phyloP scores from a whole-genome alignment of 2,113 vertebrate species.

The Burhinus bistriatus region DNA sequence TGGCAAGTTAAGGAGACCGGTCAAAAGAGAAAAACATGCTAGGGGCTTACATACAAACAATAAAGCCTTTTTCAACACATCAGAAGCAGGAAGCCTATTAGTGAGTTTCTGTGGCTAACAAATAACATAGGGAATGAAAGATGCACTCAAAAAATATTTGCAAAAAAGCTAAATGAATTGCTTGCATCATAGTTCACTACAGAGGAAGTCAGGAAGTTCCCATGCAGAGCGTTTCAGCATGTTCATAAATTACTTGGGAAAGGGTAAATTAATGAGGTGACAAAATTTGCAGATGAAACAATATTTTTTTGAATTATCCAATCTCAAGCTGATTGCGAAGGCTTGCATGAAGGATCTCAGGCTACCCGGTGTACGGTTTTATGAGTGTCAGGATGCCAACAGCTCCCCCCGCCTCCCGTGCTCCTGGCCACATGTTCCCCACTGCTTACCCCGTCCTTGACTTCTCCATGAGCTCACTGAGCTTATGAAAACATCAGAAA shows the following conservation, averaged over 20 bases:
- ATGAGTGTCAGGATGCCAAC: neutral
- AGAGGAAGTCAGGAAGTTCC: neutral
- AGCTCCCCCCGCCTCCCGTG: neutral
- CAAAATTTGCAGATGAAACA: slow-evolving; percentile 10
- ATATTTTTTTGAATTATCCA: neutral
- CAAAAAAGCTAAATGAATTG: neutral
- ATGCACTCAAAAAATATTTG: neutral
- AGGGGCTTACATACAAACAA: neutral
- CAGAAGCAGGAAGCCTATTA: neutral
- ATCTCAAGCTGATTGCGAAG: neutral
- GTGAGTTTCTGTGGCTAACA: slow-evolving; percentile 17
- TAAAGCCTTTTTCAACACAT: slow-evolving; percentile 33
- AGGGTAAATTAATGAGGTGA: neutral
- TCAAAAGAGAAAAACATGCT: neutral
- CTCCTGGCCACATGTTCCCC: neutral
- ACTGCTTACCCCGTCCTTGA: neutral
- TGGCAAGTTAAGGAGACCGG: neutral
- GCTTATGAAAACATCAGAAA: neutral
- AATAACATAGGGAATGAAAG: slow-evolving; percentile 13
- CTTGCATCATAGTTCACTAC: neutral
- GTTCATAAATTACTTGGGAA: neutral
- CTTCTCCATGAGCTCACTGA: neutral
- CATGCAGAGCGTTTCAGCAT: neutral
- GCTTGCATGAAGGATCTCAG: neutral
- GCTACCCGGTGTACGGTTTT: neutral